Conservation (phyloP, 2,797 vertebrate species). For the Rhinogobio ventralis region DNA sequence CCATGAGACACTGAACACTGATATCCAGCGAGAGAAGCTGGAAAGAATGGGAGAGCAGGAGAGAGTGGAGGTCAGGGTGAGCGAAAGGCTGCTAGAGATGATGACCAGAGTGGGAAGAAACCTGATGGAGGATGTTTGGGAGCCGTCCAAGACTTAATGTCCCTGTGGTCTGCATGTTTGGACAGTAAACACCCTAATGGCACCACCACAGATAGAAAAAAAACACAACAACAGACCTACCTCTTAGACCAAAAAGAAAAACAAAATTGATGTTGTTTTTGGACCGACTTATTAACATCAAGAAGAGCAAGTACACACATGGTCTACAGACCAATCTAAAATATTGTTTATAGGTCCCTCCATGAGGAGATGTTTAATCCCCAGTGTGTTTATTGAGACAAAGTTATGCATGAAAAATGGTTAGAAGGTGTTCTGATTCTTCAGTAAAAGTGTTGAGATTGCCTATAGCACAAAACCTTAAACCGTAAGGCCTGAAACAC, state of each 20-base stretch:
- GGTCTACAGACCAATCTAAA: constrained; percentile 29
- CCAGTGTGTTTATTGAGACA: constrained; percentile 23
- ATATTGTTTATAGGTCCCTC: constrained; percentile 39
- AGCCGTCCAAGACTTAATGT: constrained; percentile 67
- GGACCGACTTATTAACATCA: constrained; percentile 10
- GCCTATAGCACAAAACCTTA: neutral
- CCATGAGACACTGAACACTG: constrained; percentile 7
- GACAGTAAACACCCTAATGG: constrained; percentile 71
- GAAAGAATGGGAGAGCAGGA: constrained; percentile 44
- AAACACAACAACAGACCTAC: constrained; percentile 34
- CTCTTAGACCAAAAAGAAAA: constrained; percentile 44
- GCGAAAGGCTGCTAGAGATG: constrained; percentile 10
- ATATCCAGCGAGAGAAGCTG: constrained; percentile 25
- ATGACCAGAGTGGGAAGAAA: constrained; percentile 58
- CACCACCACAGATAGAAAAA: constrained; percentile 53
- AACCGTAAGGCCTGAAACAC: neutral
- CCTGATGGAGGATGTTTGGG: constrained; percentile 62
- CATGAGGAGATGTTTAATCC: constrained; percentile 25
- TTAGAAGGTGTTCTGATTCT: constrained; percentile 29
- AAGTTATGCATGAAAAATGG: constrained; percentile 11
- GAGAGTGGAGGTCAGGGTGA: constrained; percentile 15
- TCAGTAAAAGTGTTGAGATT: neutral
- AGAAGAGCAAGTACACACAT: constrained; percentile 22
- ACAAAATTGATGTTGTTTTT: constrained; percentile 43
- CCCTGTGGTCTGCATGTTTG: constrained; percentile 62